These are phyloP conservation scores for Aegotheles bennettii DNA, from an alignment of 2,113 vertebrate species.

Conservation along the genomic window DNA sequence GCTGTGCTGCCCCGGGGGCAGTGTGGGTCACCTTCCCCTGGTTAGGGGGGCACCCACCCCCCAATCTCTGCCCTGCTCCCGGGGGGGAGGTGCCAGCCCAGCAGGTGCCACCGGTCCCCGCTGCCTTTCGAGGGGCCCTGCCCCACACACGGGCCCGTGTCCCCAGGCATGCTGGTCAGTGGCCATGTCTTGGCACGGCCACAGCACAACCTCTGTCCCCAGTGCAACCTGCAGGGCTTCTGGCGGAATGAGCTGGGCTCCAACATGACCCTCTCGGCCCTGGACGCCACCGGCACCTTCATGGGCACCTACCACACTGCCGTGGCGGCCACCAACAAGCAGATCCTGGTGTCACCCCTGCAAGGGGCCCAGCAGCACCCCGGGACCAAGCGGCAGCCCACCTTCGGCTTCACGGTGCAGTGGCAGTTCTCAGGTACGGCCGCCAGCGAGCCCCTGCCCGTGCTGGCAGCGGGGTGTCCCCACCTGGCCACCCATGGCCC, in stretches of 20 bases:
- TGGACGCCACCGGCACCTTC: neutral
- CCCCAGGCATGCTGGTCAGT: neutral
- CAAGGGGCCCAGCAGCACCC: neutral
- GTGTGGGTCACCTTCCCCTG: neutral
- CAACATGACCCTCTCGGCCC: neutral
- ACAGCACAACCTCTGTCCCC: neutral
- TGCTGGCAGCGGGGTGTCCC: neutral
- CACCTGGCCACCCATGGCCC: rapidly evolving
- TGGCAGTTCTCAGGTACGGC: neutral
- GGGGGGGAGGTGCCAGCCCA: neutral
- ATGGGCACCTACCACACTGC: neutral
- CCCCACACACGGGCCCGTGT: rapidly evolving
- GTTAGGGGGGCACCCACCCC: rapidly evolving
- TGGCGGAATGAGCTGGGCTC: neutral
- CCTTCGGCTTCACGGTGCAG: neutral
- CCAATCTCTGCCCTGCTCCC: neutral
- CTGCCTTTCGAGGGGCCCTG: rapidly evolving
- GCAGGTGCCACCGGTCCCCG: rapidly evolving
- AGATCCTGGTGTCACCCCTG: neutral
- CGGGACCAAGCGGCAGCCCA: neutral
- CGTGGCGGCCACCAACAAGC: neutral
- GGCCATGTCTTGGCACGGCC: rapidly evolving
- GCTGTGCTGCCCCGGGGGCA: neutral
- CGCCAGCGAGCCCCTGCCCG: rapidly evolving
- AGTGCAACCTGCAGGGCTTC: neutral